Evolutionary conservation across 1,140 invertebrate genomes (phyloP).

Genomic region (Drepana arcuata): DNA sequence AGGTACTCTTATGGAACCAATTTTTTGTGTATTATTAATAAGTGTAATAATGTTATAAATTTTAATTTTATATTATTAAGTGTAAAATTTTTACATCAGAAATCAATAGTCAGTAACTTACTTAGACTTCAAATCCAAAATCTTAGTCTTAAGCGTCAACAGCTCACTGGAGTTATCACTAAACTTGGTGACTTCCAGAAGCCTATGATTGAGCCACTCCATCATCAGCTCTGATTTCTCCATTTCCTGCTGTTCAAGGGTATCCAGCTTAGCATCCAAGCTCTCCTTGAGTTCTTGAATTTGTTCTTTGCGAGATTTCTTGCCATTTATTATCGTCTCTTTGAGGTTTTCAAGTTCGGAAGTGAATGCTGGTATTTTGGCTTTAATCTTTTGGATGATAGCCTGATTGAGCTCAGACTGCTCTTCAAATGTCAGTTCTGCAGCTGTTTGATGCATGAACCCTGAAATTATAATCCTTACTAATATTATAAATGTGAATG

Average conservation of each 20-base stretch:
- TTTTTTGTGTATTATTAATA: no score
- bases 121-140: slow-evolving; percentile 55
- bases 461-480: slow-evolving; percentile 26
- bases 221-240: slow-evolving; percentile 56
- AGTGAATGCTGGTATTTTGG: slow-evolving; percentile 35
- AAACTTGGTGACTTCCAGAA: slow-evolving; percentile 38
- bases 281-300: slow-evolving; percentile 40
- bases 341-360: slow-evolving; percentile 41
- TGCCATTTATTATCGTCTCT: slow-evolving; percentile 17
- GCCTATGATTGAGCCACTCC: slow-evolving; percentile 51
- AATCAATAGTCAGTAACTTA: slow-evolving; percentile 31
- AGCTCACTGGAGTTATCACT: slow-evolving; percentile 42
- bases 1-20: no score
- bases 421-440: slow-evolving; percentile 48
- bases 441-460: slow-evolving; percentile 33
- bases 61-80: no score
- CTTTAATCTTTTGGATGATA: slow-evolving; percentile 43
- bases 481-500: neutral
- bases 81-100: no score
- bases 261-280: slow-evolving; percentile 44
- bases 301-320: slow-evolving; percentile 24
- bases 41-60: no score
- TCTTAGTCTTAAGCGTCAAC: slow-evolving; percentile 42
- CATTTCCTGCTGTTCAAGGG: slow-evolving; percentile 43
- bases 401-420: slow-evolving; percentile 50